Conservation (phyloP, 1,140 invertebrate genomes). For the Sarcophaga peregrina region DNA sequence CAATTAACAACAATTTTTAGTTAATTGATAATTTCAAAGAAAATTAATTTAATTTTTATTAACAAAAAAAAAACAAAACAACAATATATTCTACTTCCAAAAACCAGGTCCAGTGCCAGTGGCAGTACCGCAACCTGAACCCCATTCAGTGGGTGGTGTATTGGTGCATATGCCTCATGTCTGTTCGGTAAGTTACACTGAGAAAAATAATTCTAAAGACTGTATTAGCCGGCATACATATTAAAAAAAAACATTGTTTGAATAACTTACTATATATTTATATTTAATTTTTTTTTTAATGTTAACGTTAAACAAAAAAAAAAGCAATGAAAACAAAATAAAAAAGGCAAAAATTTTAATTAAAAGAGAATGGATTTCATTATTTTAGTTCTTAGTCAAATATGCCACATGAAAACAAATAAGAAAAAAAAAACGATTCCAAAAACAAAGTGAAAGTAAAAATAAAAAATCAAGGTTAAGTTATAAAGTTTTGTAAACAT, state of each 20-base stretch:
- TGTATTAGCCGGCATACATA: not conserved
- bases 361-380: conserved; percentile 25
- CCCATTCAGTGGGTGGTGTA: conserved; percentile 83
- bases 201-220: conserved; percentile 28
- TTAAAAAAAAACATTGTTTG: conserved; percentile 26
- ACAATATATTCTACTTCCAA: conserved; percentile 49
- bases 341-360: not conserved
- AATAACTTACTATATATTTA: conserved; percentile 6
- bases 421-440: conserved; percentile 26
- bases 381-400: not conserved
- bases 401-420: not conserved
- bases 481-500: conserved; percentile 8
- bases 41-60: conserved; percentile 20
- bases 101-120: conserved; percentile 65
- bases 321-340: not conserved
- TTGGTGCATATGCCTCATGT: conserved; percentile 91
- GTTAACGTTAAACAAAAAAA: conserved; percentile 15
- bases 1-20: not conserved
- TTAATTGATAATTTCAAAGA: not conserved
- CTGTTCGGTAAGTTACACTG: conserved; percentile 70
- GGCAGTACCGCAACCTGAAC: conserved; percentile 71
- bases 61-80: not conserved
- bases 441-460: conserved; percentile 42
- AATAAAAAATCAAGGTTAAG: conserved; percentile 41
- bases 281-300: conserved; percentile 1